A percentile compares a stretch with the other conserved stretches of the same genome.
phyloP scores from a whole-genome alignment of 2,113 vertebrate species.

The Neogale vison region DNA sequence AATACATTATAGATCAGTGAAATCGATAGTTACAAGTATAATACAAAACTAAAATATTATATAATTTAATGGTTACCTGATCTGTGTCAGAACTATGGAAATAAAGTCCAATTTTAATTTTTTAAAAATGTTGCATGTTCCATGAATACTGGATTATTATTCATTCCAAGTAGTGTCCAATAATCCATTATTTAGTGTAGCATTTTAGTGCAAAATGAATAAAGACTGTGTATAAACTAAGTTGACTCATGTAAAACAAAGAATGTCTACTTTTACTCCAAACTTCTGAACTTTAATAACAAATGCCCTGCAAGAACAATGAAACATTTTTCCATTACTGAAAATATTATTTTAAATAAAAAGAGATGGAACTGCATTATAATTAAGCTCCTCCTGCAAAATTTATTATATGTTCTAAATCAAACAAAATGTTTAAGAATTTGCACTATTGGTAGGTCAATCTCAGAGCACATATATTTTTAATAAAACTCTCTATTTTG shows the following conservation, averaged over 20 bases:
- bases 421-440: not conserved
- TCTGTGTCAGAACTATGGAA: not conserved
- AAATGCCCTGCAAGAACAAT: not conserved
- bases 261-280: not conserved
- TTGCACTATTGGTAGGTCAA: not conserved
- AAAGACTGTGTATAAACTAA: not conserved
- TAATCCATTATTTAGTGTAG: not conserved
- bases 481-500: not conserved
- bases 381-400: not conserved
- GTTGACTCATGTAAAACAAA: not conserved
- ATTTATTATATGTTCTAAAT: not conserved
- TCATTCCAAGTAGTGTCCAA: not conserved
- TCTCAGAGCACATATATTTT: conserved; percentile 35
- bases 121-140: not conserved
- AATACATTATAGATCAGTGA: not conserved
- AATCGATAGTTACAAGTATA: not conserved
- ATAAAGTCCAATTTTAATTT: not conserved
- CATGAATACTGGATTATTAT: not conserved
- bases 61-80: not conserved
- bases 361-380: not conserved
- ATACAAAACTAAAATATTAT: not conserved
- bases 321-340: conserved; percentile 4
- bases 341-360: conserved; percentile 41
- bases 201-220: conserved; percentile 44
- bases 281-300: conserved; percentile 48